A percentile compares a stretch with the other conserved stretches of the same genome.
Conservation (phyloP, 2,888 invertebrate genomes). For the Harpalus rubripes region DNA sequence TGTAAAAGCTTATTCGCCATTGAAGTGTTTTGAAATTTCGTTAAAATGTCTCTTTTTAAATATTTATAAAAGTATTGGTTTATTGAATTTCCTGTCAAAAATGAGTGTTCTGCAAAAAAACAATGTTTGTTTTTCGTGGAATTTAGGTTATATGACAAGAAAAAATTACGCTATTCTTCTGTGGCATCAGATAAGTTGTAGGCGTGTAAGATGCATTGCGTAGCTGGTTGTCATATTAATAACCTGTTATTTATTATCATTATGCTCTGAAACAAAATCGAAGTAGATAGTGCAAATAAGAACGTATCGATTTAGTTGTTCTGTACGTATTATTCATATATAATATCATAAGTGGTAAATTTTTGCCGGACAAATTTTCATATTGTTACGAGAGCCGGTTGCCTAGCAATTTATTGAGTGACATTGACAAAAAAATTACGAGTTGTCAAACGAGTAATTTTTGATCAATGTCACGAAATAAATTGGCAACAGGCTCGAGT, state of each 20-base stretch:
- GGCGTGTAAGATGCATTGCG: neutral
- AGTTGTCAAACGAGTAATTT: no score
- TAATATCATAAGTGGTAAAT: no score
- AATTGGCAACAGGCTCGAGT: no score
- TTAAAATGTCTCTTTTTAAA: neutral
- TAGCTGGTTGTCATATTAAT: constrained; percentile 20
- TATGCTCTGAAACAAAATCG: neutral
- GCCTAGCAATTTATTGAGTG: no score
- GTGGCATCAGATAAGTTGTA: neutral
- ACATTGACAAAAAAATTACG: no score
- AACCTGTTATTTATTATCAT: constrained; percentile 29
- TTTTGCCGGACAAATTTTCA: no score
- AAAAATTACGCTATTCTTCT: constrained; percentile 9
- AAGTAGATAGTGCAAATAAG: neutral
- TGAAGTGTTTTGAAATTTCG: no score
- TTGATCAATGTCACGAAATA: no score
- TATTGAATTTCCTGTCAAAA: neutral
- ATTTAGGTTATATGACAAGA: neutral
- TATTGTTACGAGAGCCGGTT: no score
- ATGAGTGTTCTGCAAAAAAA: neutral
- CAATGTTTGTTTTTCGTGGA: neutral
- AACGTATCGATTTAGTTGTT: constrained; percentile 5
- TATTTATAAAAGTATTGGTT: neutral
- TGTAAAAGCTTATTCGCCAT: no score
- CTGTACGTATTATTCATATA: neutral